Evolutionary conservation across 2,888 invertebrate species (phyloP).

Genomic region (Drosophila subquinaria): DNA sequence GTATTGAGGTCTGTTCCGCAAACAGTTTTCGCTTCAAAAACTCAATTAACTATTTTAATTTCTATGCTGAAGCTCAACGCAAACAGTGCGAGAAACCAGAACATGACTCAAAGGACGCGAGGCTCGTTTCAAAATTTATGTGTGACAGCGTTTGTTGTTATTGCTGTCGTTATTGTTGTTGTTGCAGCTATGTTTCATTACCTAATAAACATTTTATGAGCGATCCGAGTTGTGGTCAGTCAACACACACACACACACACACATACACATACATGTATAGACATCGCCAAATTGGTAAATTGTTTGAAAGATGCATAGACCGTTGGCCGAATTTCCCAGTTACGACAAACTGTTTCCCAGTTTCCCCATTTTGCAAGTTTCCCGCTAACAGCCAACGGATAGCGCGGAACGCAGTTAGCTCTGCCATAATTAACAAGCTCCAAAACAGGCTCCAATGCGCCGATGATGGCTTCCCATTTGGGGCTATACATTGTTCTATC

Average conservation of each 20-base stretch:
- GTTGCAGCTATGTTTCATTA: slow-evolving; percentile 71
- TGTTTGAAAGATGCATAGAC: slow-evolving; percentile 76
- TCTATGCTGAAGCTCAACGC: slow-evolving; percentile 41
- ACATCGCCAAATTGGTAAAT: slow-evolving; percentile 73
- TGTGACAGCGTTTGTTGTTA: slow-evolving; percentile 52
- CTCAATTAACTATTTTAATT: slow-evolving; percentile 68
- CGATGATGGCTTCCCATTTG: slow-evolving; percentile 50
- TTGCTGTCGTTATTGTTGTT: slow-evolving; percentile 45
- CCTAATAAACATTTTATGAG: slow-evolving; percentile 78
- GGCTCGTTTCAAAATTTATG: slow-evolving; percentile 69
- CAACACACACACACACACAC: slow-evolving; percentile 13
- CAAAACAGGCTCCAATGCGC: slow-evolving; percentile 58
- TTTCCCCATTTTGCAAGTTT: neutral
- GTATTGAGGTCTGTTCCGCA: slow-evolving; percentile 8
- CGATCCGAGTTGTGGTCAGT: slow-evolving; percentile 42
- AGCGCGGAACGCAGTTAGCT: slow-evolving; percentile 35
- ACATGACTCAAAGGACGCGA: slow-evolving; percentile 41
- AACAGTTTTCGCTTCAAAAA: slow-evolving; percentile 47
- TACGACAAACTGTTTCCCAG: slow-evolving; percentile 3
- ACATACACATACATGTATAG: slow-evolving; percentile 18
- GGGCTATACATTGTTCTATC: slow-evolving; percentile 3
- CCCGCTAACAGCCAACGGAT: slow-evolving; percentile 9
- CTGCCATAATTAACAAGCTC: slow-evolving; percentile 70
- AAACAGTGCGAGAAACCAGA: slow-evolving; percentile 39
- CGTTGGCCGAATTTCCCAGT: slow-evolving; percentile 8